Conservation (phyloP, 2,888 invertebrate species). For the Elgonia sp. region DNA sequence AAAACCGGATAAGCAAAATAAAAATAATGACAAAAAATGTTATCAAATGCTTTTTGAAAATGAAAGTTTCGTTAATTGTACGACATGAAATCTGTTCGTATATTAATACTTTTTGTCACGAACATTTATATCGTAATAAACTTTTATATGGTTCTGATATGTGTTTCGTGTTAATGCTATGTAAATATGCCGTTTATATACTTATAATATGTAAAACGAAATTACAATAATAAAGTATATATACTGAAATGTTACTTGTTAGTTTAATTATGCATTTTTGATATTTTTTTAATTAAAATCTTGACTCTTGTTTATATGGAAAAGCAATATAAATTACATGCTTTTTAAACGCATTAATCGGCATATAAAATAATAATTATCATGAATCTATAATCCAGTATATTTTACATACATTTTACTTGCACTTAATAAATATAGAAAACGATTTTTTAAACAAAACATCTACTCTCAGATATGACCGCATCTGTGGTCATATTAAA, state of each 20-base stretch:
- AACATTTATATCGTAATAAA: background rate
- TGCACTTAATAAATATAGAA: background rate
- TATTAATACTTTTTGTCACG: background rate
- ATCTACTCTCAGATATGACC: background rate
- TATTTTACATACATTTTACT: too few relatives aligned
- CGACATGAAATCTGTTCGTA: background rate
- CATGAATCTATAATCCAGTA: too few relatives aligned
- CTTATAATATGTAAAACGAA: background rate
- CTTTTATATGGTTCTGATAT: background rate
- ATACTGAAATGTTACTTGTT: constrained; percentile 3
- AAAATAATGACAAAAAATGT: too few relatives aligned
- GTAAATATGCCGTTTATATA: constrained; percentile 7
- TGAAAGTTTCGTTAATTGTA: constrained; percentile 11
- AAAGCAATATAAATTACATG: background rate
- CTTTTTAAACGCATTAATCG: too few relatives aligned
- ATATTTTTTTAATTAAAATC: background rate
- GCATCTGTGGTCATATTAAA: constrained; percentile 13
- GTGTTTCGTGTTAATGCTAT: background rate
- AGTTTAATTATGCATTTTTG: background rate
- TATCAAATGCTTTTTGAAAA: constrained; percentile 8
- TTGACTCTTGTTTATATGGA: background rate
- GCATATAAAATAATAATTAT: too few relatives aligned
- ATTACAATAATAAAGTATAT: background rate
- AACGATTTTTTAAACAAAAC: background rate
- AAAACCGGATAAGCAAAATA: too few relatives aligned